Conservation (phyloP, 1,140 invertebrate genomes). For the Drosophila grimshawi region DNA sequence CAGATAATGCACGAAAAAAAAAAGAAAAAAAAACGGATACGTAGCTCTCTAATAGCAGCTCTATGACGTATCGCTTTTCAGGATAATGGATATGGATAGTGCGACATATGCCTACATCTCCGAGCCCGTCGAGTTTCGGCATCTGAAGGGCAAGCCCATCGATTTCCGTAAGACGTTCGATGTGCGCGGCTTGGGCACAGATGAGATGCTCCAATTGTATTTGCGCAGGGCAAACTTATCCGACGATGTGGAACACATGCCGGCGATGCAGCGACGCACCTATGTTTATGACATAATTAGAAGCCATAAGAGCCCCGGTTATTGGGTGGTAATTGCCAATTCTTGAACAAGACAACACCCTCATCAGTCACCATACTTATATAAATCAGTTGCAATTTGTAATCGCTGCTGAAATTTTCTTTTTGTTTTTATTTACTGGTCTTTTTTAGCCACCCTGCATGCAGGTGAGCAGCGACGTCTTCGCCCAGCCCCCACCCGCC, state of each 20-base stretch:
- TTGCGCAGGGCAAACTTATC: slow-evolving; percentile 67
- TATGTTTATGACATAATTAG: slow-evolving; percentile 81
- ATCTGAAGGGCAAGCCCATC: slow-evolving; percentile 63
- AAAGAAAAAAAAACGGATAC: slow-evolving; percentile 11
- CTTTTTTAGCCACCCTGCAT: slow-evolving; percentile 69
- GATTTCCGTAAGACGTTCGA: slow-evolving; percentile 81
- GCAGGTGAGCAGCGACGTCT: slow-evolving; percentile 68
- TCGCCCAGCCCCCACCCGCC: slow-evolving; percentile 61
- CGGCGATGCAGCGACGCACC: slow-evolving; percentile 67
- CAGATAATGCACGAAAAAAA: slow-evolving; percentile 55
- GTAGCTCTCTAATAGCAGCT: slow-evolving; percentile 12
- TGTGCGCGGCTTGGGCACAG: slow-evolving; percentile 68
- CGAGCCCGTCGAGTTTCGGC: slow-evolving; percentile 74
- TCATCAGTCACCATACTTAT: slow-evolving; percentile 7
- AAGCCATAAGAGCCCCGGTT: slow-evolving; percentile 74
- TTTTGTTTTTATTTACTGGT: slow-evolving; percentile 11
- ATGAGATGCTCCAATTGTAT: slow-evolving; percentile 77
- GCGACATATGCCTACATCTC: slow-evolving; percentile 68
- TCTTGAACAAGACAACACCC: not conserved
- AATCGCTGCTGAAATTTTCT: slow-evolving; percentile 19
- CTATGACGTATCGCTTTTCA: slow-evolving; percentile 61
- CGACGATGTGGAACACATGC: slow-evolving; percentile 66
- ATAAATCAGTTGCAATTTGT: slow-evolving; percentile 9
- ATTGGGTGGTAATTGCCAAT: slow-evolving; percentile 75
- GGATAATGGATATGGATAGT: slow-evolving; percentile 55